Percentiles rank a stretch among this genome's conserved stretches.
These are phyloP conservation scores for Hermaeophaga mercurialis DNA, from an alignment of 2,888 invertebrate species.

Conservation along the genomic window DNA sequence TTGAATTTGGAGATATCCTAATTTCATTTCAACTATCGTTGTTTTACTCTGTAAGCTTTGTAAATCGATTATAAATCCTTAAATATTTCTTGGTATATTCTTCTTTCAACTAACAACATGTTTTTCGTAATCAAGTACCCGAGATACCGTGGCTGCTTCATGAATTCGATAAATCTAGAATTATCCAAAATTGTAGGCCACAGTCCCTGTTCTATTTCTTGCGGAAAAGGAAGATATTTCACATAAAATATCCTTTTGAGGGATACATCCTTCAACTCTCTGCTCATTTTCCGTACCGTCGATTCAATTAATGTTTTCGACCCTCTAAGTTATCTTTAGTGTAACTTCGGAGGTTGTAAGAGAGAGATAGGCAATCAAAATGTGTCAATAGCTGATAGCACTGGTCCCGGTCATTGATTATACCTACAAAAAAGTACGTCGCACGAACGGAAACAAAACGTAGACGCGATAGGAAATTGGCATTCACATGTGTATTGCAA, in stretches of 20 bases:
- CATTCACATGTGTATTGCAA: slow-evolving; percentile 27
- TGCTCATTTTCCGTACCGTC: slow-evolving; percentile 19
- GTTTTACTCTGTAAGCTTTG: too few relatives aligned
- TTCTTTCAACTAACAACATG: too few relatives aligned
- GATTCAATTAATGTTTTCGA: slow-evolving; percentile 16
- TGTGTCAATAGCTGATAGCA: slow-evolving; percentile 27
- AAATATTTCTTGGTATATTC: too few relatives aligned
- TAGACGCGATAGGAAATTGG: slow-evolving; percentile 34
- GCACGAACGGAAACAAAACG: slow-evolving; percentile 32
- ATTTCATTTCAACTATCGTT: too few relatives aligned
- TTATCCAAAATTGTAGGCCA: too few relatives aligned
- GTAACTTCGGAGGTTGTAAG: background rate
- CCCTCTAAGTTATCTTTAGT: background rate
- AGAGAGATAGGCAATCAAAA: slow-evolving; percentile 13
- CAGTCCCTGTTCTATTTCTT: background rate
- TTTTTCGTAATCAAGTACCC: background rate
- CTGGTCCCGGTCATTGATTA: slow-evolving; percentile 24
- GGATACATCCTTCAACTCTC: background rate
- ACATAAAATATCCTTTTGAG: background rate
- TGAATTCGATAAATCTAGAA: too few relatives aligned
- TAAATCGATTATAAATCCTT: too few relatives aligned
- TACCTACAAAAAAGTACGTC: slow-evolving; percentile 28
- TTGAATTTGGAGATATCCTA: too few relatives aligned
- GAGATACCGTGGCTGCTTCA: too few relatives aligned
- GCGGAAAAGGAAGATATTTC: background rate